Evolutionary conservation across 1,140 invertebrate genomes (phyloP), one percentile per base, ranked within the genome.

Genomic region (Chelonus insularis): DNA sequence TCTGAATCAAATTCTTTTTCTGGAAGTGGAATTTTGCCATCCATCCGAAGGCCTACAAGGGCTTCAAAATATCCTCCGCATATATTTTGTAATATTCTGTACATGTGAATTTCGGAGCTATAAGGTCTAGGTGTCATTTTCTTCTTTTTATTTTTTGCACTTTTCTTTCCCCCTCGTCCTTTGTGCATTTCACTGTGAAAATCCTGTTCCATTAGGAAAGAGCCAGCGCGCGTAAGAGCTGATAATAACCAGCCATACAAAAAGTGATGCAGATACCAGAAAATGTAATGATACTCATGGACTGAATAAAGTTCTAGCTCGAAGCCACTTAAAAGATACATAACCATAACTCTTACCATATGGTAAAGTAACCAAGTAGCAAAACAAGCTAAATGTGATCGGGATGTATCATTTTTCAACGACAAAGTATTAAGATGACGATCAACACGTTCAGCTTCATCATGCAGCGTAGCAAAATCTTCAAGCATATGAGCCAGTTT

Each of bases 251-350:
- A 98, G 7, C 92, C 93, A 75, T 95, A 97, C 2, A 98, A 82
- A 78, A 96, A 94, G 82, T 98, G 95, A 79, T 95, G 95, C 20
- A 98, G 81, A 80, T 99, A 98, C 94, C 94, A 96, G 82, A 90
- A 97, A 64, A 97, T 91, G 73, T 96, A 99, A 70, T 96, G 90
- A 80, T 94, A 98, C 82, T 99, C 96, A 75, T 97, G 95, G n/a
- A 91, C 88, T 39, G 93, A 94, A 82, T 98, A 99, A 0, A 99
- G 81, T 76, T 98, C 95, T 12, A 99, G 82, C 74, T 98, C 96
- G 71, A 99, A 95, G 0, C 96, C 96, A 52, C 93, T 91, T 59
- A 98, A 84, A 18, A 97, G 84, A 80, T 96, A 99, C 76, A 95
- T 91, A 59, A 96, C 91, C 94, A 98, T 98, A n/a, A 96, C 89